phyloP scores from a whole-genome alignment of 2,888 invertebrate genomes.

The Cotesia congregata region DNA sequence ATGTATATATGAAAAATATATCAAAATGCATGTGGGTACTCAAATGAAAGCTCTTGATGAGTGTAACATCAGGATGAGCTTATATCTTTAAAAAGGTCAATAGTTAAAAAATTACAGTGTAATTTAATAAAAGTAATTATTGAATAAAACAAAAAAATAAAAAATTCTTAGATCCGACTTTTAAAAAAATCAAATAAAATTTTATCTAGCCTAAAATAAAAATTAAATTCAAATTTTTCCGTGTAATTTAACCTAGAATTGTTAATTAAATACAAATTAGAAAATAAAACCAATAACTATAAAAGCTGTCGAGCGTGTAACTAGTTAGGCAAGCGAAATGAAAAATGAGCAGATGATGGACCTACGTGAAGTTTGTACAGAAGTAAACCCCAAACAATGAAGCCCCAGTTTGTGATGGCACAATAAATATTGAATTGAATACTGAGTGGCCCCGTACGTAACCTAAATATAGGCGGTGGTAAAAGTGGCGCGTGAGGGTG shows the following conservation, averaged over 20 bases:
- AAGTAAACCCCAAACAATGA: constrained; percentile 61
- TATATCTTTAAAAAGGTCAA: too few relatives aligned
- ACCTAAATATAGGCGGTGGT: constrained; percentile 68
- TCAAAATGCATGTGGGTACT: too few relatives aligned
- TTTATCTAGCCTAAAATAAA: too few relatives aligned
- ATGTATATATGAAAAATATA: too few relatives aligned
- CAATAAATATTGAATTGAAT: constrained; percentile 18
- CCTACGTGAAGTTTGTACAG: constrained; percentile 66
- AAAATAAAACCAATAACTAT: background rate
- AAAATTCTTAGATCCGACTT: too few relatives aligned
- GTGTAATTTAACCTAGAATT: background rate
- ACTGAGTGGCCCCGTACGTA: constrained; percentile 51
- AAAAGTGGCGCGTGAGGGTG: constrained; percentile 66
- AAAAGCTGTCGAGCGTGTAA: constrained; percentile 1
- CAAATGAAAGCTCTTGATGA: too few relatives aligned
- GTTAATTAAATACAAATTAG: background rate
- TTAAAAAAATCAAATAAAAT: too few relatives aligned
- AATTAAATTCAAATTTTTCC: too few relatives aligned
- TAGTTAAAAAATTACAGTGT: too few relatives aligned
- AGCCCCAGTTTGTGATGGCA: constrained; percentile 59
- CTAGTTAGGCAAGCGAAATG: constrained; percentile 51
- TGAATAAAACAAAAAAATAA: too few relatives aligned
- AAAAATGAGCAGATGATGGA: constrained; percentile 55
- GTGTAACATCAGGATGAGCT: too few relatives aligned
- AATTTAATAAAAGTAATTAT: too few relatives aligned